A percentile compares a stretch with the other conserved stretches of the same genome.
phyloP scores from a whole-genome alignment of 1,140 invertebrate species.

The Psix sp. region DNA sequence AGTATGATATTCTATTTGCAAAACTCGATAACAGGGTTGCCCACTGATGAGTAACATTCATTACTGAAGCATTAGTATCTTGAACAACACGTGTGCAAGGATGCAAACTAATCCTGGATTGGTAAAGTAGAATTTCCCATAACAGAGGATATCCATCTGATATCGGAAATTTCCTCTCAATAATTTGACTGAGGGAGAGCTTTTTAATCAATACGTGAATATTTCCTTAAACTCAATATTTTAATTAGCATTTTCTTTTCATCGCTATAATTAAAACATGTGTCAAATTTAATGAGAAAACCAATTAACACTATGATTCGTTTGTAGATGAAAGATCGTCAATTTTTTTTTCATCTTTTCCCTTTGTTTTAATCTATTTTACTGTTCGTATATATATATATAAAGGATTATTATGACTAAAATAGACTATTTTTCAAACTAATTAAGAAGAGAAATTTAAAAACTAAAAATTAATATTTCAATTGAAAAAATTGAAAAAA shows the following conservation, averaged over 20 bases:
- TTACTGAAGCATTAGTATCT: slow-evolving; percentile 67
- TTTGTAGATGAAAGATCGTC: slow-evolving; percentile 5
- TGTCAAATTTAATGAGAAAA: slow-evolving; percentile 6
- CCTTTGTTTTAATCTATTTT: too few relatives aligned
- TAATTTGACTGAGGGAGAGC: slow-evolving; percentile 54
- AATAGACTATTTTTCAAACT: too few relatives aligned
- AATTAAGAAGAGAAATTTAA: too few relatives aligned
- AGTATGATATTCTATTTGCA: slow-evolving; percentile 40
- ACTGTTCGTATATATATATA: too few relatives aligned
- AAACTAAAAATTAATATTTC: too few relatives aligned
- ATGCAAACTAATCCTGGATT: slow-evolving; percentile 68
- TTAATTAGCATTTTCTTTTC: slow-evolving; percentile 13
- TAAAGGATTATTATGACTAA: too few relatives aligned
- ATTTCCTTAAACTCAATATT: slow-evolving; percentile 36
- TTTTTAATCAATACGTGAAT: slow-evolving; percentile 51
- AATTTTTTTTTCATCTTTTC: too few relatives aligned
- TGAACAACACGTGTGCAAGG: slow-evolving; percentile 65
- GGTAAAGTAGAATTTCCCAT: slow-evolving; percentile 67
- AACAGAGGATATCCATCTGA: slow-evolving; percentile 42
- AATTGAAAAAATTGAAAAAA: too few relatives aligned
- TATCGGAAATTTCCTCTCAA: slow-evolving; percentile 48
- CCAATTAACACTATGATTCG: too few relatives aligned
- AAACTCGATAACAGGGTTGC: slow-evolving; percentile 52
- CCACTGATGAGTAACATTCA: slow-evolving; percentile 69
- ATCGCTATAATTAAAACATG: slow-evolving; percentile 14